These are phyloP conservation scores for Athene noctua DNA, from an alignment of 2,113 vertebrate species.

Conservation along the genomic window DNA sequence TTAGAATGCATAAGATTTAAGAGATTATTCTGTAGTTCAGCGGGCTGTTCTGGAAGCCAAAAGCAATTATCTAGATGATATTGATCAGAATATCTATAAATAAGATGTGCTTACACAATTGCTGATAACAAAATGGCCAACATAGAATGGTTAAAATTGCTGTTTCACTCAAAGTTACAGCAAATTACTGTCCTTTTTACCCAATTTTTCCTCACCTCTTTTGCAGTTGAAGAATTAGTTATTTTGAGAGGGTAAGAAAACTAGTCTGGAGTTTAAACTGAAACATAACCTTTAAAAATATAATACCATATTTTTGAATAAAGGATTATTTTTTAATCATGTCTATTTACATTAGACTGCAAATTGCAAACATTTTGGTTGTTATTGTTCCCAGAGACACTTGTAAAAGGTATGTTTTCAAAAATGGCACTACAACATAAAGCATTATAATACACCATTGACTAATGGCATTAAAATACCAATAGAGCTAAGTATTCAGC, in stretches of 20 bases:
- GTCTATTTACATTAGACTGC: not conserved
- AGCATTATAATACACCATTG: not conserved
- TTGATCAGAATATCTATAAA: not conserved
- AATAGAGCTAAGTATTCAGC: not conserved
- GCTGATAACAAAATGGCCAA: not conserved
- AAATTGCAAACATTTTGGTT: not conserved
- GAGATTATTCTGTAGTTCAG: not conserved
- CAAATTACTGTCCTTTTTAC: not conserved
- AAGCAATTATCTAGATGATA: not conserved
- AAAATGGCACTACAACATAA: not conserved
- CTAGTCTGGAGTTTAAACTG: not conserved
- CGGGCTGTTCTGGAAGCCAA: not conserved
- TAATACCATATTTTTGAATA: not conserved
- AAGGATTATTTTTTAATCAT: not conserved
- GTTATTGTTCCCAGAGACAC: not conserved
- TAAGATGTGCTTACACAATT: not conserved
- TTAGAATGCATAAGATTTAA: not conserved
- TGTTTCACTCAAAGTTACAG: not conserved
- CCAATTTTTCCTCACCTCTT: not conserved
- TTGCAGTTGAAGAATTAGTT: not conserved
- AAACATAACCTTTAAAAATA: not conserved
- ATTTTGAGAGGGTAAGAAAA: not conserved
- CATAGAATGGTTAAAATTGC: not conserved
- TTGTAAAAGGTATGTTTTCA: not conserved
- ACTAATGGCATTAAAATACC: not conserved